Conservation (phyloP, 2,888 invertebrate genomes). For the Spicauda simplicius region DNA sequence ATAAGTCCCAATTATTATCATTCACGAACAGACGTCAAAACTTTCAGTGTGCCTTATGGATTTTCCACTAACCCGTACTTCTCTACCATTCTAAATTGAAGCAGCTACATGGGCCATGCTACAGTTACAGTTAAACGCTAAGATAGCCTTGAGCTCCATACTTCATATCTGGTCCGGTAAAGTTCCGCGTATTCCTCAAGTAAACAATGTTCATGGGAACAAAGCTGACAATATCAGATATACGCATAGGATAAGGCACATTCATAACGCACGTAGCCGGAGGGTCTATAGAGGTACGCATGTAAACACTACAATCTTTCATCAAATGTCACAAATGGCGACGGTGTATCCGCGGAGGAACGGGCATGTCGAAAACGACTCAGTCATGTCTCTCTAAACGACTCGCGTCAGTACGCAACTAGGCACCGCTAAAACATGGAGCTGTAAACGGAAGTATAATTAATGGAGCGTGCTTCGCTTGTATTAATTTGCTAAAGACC, state of each 20-base stretch:
- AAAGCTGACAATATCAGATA: conserved; percentile 51
- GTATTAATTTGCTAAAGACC: not conserved
- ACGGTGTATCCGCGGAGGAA: conserved; percentile 60
- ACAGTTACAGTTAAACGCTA: conserved; percentile 39
- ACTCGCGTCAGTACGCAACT: conserved; percentile 48
- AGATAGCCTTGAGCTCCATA: conserved; percentile 43
- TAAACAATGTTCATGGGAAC: conserved; percentile 53
- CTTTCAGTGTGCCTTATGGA: too few species aligned
- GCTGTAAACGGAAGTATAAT: conserved; percentile 41
- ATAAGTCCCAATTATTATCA: too few species aligned
- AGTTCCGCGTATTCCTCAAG: conserved; percentile 38
- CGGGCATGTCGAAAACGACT: conserved; percentile 59
- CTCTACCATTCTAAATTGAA: too few species aligned
- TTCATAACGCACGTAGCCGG: conserved; percentile 59
- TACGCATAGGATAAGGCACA: conserved; percentile 64
- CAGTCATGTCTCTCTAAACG: conserved; percentile 60
- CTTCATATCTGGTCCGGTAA: conserved; percentile 45
- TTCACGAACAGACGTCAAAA: too few species aligned
- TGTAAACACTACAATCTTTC: conserved; percentile 75
- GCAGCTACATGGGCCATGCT: too few species aligned
- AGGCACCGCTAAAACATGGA: conserved; percentile 47
- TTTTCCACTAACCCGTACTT: too few species aligned
- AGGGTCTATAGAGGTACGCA: conserved; percentile 55
- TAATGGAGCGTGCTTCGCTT: conserved; percentile 12
- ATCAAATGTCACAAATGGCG: conserved; percentile 75